Conservation (phyloP, 2,888 invertebrate genomes). For the Osmoderma eremita region DNA sequence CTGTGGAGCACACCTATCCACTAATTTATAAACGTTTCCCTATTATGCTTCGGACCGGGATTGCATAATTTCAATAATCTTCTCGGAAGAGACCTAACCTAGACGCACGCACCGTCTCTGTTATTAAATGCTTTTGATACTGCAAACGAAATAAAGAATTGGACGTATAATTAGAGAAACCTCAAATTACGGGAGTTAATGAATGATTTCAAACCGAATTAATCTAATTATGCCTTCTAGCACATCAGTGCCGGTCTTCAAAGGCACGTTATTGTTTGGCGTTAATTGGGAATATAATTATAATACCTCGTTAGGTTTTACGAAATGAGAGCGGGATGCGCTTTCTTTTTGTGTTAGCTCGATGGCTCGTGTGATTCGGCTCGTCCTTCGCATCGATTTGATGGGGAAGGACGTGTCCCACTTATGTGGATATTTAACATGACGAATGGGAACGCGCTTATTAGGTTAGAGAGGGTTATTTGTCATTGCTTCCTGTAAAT, state of each 20-base stretch:
- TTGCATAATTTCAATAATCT: conserved; percentile 27
- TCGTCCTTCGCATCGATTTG: neutral
- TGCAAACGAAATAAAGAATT: conserved; percentile 37
- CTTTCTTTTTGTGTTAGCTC: conserved; percentile 24
- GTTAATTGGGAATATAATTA: conserved; percentile 40
- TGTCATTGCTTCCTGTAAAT: conserved; percentile 29
- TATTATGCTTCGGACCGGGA: conserved; percentile 2
- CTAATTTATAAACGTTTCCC: conserved; percentile 11
- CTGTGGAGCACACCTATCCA: no score
- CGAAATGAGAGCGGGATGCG: conserved; percentile 27
- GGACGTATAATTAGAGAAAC: conserved; percentile 34
- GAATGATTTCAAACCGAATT: conserved; percentile 42
- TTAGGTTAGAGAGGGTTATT: conserved; percentile 30
- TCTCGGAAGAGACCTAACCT: conserved; percentile 1
- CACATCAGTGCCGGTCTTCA: conserved; percentile 28
- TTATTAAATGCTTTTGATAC: conserved; percentile 34
- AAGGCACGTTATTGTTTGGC: conserved; percentile 39
- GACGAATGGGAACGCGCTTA: conserved; percentile 20
- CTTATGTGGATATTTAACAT: conserved; percentile 14
- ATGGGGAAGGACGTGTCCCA: neutral
- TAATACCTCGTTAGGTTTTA: conserved; percentile 39
- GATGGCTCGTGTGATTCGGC: conserved; percentile 26
- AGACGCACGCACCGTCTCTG: neutral
- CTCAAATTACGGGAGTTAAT: conserved; percentile 37
- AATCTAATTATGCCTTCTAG: conserved; percentile 42